These are phyloP conservation scores for Petrosia ficiformis DNA, from an alignment of 37 sponge, comb jelly and placozoan genomes.

Conservation along the genomic window DNA sequence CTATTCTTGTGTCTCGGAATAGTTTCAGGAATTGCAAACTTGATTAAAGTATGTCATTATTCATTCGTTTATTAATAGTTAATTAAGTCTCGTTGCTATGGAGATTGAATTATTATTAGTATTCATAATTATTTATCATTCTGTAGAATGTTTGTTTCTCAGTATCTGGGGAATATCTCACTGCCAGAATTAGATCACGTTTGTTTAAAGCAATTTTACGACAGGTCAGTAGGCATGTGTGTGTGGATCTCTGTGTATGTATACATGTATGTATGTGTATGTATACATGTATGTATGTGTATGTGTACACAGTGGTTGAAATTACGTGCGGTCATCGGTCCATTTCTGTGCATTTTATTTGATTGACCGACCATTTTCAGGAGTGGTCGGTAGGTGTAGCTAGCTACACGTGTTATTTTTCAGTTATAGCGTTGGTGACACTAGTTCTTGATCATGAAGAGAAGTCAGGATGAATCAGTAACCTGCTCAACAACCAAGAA, in stretches of 20 bases:
- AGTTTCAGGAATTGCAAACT: slow-evolving; percentile 41
- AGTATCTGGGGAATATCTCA: slow-evolving; percentile 74
- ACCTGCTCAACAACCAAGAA: too few species aligned
- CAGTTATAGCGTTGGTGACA: too few species aligned
- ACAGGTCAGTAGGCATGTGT: slow-evolving; percentile 27
- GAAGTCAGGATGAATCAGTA: too few species aligned
- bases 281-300: not conserved
- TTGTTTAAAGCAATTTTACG: slow-evolving; percentile 78
- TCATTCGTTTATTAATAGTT: too few species aligned
- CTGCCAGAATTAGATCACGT: slow-evolving; percentile 44
- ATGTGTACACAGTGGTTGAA: slow-evolving; percentile 37
- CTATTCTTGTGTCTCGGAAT: slow-evolving; percentile 54
- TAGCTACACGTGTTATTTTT: slow-evolving; percentile 6
- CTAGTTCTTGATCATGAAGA: too few species aligned
- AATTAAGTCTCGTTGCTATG: too few species aligned
- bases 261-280: not conserved
- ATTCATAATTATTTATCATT: not conserved
- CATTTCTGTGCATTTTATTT: slow-evolving; percentile 42
- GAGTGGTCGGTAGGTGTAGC: slow-evolving; percentile 37
- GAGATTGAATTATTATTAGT: too few species aligned
- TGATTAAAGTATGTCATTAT: slow-evolving; percentile 40
- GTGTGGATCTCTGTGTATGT: not conserved
- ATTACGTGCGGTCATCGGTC: slow-evolving; percentile 55
- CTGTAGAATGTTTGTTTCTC: slow-evolving; percentile 55
- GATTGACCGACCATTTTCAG: slow-evolving; percentile 34